phyloP scores from a whole-genome alignment of 2,888 invertebrate genomes.

The Itoplectis maculator region DNA sequence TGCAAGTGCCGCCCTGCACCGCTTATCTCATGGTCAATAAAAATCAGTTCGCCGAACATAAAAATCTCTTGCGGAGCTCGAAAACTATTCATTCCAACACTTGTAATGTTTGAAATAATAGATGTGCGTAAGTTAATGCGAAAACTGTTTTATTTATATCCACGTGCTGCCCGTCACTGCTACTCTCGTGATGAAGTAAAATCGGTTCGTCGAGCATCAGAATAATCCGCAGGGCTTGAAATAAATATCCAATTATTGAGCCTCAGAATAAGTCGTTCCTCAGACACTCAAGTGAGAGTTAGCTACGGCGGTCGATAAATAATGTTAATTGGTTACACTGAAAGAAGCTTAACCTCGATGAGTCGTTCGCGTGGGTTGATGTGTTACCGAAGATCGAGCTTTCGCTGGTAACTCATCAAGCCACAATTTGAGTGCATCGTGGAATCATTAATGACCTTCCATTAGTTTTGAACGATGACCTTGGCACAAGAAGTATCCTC shows the following conservation, averaged over 20 bases:
- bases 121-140: no score
- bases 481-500: background rate
- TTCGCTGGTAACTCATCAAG: conserved; percentile 5
- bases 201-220: conserved; percentile 1
- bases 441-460: background rate
- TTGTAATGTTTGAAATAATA: no score
- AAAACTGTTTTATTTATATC: background rate
- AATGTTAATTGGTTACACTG: background rate
- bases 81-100: background rate
- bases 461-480: background rate
- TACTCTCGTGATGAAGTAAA: background rate
- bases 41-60: background rate
- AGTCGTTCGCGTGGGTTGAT: conserved; percentile 10
- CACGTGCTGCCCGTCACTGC: background rate
- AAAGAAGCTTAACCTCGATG: background rate
- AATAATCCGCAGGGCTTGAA: background rate
- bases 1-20: conserved; percentile 1
- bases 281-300: background rate
- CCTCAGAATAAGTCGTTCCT: background rate
- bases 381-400: conserved; percentile 1
- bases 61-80: background rate
- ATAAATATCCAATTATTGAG: background rate
- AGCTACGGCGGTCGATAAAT: background rate
- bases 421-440: background rate
- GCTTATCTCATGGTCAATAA: background rate